A percentile compares a stretch with the other conserved stretches of the same genome.
phyloP scores from a whole-genome alignment of 2,113 vertebrate genomes.

The Psittacula cyanocephala region DNA sequence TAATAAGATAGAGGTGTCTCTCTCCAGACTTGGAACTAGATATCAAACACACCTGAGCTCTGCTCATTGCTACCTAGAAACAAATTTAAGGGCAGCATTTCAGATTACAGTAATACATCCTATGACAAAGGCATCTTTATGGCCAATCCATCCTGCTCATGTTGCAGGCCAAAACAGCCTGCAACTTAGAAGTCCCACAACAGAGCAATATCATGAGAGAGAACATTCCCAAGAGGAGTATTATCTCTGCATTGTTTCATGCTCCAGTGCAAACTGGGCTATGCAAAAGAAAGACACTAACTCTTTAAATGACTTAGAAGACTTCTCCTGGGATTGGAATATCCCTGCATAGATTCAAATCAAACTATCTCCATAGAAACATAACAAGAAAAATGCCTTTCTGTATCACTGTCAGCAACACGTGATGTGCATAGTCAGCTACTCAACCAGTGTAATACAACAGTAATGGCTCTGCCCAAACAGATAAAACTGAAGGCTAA shows the following conservation, averaged over 20 bases:
- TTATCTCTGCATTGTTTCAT: not conserved
- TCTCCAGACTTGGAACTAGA: constrained; percentile 83
- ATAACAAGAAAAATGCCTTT: not conserved
- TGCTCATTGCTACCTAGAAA: constrained; percentile 93
- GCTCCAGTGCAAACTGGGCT: not conserved
- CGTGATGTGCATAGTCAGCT: not conserved
- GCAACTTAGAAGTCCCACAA: not conserved
- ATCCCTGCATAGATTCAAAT: not conserved
- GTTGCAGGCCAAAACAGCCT: not conserved
- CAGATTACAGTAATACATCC: not conserved
- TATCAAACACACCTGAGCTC: constrained; percentile 91
- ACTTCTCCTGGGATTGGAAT: not conserved
- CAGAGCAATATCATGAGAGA: not conserved
- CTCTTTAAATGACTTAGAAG: not conserved
- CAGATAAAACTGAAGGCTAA: not conserved
- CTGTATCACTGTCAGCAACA: not conserved
- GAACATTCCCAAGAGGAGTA: not conserved
- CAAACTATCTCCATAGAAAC: not conserved
- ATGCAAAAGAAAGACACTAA: not conserved
- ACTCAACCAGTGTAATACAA: not conserved
- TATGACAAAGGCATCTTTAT: not conserved
- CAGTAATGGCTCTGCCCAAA: not conserved
- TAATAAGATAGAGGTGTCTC: constrained; percentile 87
- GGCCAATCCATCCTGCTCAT: not conserved
- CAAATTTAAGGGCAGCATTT: constrained; percentile 28